Evolutionary conservation across 2,113 vertebrate genomes (phyloP).

Genomic region (Pogonocichla stellata): DNA sequence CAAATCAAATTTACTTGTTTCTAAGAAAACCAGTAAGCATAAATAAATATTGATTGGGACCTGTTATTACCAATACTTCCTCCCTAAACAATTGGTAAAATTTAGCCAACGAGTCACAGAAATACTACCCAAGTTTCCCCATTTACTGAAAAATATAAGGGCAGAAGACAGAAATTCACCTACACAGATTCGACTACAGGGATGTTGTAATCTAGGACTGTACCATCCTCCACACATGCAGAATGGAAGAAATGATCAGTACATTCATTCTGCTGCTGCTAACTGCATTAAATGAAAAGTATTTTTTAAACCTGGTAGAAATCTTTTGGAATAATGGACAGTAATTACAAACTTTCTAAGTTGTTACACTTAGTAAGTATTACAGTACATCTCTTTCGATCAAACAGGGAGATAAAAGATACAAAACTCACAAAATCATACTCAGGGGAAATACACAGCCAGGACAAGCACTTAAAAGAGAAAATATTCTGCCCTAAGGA

Average conservation of each 20-base stretch:
- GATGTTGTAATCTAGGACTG: background rate
- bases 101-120: background rate
- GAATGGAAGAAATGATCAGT: background rate
- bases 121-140: background rate
- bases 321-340: background rate
- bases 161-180: background rate
- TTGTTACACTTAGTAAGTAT: background rate
- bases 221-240: background rate
- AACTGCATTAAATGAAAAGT: background rate
- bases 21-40: background rate
- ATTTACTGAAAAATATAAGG: background rate
- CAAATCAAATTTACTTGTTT: background rate
- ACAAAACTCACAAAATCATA: background rate
- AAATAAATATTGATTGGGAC: background rate
- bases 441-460: background rate
- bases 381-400: background rate
- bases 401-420: background rate
- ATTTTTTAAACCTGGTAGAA: background rate
- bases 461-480: background rate
- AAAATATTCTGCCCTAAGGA: background rate
- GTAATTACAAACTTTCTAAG: background rate
- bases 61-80: background rate
- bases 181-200: fast-evolving
- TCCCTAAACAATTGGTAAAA: background rate
- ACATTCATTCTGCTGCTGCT: background rate